Conservation (phyloP, 2,797 vertebrate genomes). For the Sebastiscus albofasciatus region DNA sequence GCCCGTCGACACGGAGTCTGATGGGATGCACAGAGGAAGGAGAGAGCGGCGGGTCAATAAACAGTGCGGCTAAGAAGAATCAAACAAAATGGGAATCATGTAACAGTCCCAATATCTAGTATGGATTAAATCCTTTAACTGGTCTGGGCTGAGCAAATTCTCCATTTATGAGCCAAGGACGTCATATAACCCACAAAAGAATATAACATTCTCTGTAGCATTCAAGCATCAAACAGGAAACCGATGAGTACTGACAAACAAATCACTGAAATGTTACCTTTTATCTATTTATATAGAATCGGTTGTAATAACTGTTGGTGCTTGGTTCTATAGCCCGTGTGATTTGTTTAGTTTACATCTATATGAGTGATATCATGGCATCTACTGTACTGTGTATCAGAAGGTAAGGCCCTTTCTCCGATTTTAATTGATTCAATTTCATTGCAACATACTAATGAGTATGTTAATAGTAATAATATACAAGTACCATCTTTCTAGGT, state of each 20-base stretch:
- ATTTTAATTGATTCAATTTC: neutral
- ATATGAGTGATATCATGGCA: neutral
- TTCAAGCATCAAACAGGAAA: neutral
- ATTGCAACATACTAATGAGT: neutral
- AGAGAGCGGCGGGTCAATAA: neutral
- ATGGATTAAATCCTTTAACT: neutral
- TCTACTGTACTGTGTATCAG: neutral
- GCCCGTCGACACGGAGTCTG: conserved; percentile 97
- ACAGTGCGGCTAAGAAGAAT: neutral
- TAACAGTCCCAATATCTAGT: neutral
- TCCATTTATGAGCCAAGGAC: neutral
- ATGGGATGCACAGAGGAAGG: conserved; percentile 20
- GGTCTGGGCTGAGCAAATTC: neutral
- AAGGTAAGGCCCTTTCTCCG: neutral
- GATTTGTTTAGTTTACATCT: neutral
- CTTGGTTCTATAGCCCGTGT: neutral
- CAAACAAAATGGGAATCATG: neutral
- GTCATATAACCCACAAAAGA: neutral
- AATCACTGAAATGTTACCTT: neutral
- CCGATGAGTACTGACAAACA: neutral
- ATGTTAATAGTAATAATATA: neutral
- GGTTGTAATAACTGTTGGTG: neutral
- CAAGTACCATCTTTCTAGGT: neutral
- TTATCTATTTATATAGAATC: neutral
- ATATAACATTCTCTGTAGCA: neutral